A percentile compares a stretch with the other conserved stretches of the same genome.
Evolutionary conservation across 2,888 invertebrate species (phyloP).

Genomic region (Stenolophus ochropezus): DNA sequence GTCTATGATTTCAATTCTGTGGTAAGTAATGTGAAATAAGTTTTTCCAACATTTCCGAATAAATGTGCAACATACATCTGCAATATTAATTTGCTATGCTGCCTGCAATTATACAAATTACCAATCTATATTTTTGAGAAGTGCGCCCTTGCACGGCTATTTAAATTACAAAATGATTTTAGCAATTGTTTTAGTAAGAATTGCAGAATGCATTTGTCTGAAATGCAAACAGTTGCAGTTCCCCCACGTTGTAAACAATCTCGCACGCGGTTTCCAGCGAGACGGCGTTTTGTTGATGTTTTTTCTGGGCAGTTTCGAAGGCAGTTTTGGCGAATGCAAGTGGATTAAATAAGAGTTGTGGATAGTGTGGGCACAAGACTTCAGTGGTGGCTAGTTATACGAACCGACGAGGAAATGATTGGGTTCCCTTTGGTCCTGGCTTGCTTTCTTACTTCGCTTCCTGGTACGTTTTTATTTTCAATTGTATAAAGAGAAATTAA

Average conservation of each 20-base stretch:
- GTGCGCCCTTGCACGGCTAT: conserved; percentile 38
- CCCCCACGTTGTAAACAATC: conserved; percentile 13
- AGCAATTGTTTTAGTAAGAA: background rate
- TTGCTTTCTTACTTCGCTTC: conserved; percentile 50
- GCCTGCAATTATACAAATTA: conserved; percentile 41
- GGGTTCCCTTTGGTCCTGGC: conserved; percentile 23
- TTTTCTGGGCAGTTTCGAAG: conserved; percentile 8
- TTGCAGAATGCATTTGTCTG: conserved; percentile 5
- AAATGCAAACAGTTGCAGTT: conserved; percentile 6
- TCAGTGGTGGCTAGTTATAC: conserved; percentile 13
- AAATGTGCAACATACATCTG: background rate
- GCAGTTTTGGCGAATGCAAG: conserved; percentile 2
- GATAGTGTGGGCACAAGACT: background rate
- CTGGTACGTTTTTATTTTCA: conserved; percentile 43
- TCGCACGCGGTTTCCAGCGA: conserved; percentile 4
- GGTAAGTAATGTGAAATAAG: too few species aligned
- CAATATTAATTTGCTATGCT: conserved; percentile 34
- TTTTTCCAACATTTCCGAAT: background rate
- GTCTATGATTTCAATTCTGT: too few species aligned
- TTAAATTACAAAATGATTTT: conserved; percentile 28
- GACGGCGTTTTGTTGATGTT: conserved; percentile 13
- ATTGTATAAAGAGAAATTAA: background rate
- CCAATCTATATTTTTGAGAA: conserved; percentile 2
- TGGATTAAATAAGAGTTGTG: conserved; percentile 19
- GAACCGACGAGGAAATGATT: conserved; percentile 7